These are phyloP conservation scores for Sarcophaga bullata DNA, from an alignment of 1,140 invertebrate species.

Conservation along the genomic window DNA sequence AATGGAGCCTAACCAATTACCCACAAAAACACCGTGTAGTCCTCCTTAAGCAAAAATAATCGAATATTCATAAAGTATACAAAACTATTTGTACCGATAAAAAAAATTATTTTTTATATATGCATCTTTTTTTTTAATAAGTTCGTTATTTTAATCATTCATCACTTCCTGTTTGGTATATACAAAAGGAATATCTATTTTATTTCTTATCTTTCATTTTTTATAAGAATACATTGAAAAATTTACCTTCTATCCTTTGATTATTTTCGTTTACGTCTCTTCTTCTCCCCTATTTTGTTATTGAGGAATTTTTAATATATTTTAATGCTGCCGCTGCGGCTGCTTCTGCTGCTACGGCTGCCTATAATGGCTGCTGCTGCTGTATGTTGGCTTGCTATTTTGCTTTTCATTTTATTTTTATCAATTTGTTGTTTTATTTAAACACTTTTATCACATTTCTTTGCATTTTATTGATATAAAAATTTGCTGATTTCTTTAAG, in stretches of 20 bases:
- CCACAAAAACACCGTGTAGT: too few species aligned
- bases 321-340: background rate
- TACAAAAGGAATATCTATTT: background rate
- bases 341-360: background rate
- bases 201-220: background rate
- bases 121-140: too few species aligned
- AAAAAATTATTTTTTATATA: too few species aligned
- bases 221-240: background rate
- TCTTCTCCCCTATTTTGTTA: slow-evolving; percentile 15
- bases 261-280: slow-evolving; percentile 14
- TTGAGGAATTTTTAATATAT: slow-evolving; percentile 31
- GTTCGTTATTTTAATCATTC: too few species aligned
- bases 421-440: slow-evolving; percentile 10
- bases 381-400: slow-evolving; percentile 12
- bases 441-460: slow-evolving; percentile 32
- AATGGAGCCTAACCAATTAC: too few species aligned
- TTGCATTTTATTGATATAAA: slow-evolving; percentile 27
- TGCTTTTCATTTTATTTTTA: slow-evolving; percentile 22
- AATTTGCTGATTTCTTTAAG: slow-evolving; percentile 1
- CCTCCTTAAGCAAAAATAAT: too few species aligned
- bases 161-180: background rate
- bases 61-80: too few species aligned
- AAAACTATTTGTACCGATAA: too few species aligned
- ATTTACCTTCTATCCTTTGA: slow-evolving; percentile 22
- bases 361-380: background rate